Evolutionary conservation across 2,888 invertebrate species (phyloP).

Genomic region (Drosophila vallismaia): DNA sequence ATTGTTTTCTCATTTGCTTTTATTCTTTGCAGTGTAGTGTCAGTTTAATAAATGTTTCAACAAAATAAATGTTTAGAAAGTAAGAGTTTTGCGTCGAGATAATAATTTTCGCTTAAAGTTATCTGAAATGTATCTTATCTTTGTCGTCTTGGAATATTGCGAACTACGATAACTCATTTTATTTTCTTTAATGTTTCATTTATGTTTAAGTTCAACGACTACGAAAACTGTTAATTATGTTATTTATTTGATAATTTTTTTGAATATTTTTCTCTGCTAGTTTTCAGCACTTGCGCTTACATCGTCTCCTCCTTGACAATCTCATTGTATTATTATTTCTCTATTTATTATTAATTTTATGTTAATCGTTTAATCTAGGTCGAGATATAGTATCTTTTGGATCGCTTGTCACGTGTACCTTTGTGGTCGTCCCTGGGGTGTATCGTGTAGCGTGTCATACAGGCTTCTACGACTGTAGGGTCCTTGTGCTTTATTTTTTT

Average conservation of each 20-base stretch:
- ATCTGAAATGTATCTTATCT: conserved; percentile 52
- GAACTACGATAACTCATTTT: conserved; percentile 70
- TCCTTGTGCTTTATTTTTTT: conserved; percentile 43
- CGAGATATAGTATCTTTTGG: conserved; percentile 12
- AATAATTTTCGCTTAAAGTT: conserved; percentile 59
- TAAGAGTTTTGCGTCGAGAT: conserved; percentile 67
- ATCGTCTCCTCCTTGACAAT: conserved; percentile 5
- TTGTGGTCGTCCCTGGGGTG: conserved; percentile 61
- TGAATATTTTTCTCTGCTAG: conserved; percentile 54
- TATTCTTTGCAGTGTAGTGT: conserved; percentile 48
- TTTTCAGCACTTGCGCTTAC: conserved; percentile 55
- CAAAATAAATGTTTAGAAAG: conserved; percentile 58
- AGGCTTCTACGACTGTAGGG: conserved; percentile 25
- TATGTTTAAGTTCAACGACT: conserved; percentile 61
- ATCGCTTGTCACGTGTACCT: conserved; percentile 63
- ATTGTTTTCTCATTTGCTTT: conserved; percentile 73
- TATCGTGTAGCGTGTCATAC: conserved; percentile 64
- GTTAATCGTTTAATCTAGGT: conserved; percentile 19
- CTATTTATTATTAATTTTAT: conserved; percentile 19
- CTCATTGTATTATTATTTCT: conserved; percentile 9
- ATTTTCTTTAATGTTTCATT: conserved; percentile 10
- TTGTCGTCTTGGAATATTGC: conserved; percentile 47
- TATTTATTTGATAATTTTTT: conserved; percentile 41
- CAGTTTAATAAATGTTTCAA: conserved; percentile 39
- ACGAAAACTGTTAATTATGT: conserved; percentile 58